phyloP scores from a whole-genome alignment of 2,113 vertebrate genomes.

The Bubo blakistoni region DNA sequence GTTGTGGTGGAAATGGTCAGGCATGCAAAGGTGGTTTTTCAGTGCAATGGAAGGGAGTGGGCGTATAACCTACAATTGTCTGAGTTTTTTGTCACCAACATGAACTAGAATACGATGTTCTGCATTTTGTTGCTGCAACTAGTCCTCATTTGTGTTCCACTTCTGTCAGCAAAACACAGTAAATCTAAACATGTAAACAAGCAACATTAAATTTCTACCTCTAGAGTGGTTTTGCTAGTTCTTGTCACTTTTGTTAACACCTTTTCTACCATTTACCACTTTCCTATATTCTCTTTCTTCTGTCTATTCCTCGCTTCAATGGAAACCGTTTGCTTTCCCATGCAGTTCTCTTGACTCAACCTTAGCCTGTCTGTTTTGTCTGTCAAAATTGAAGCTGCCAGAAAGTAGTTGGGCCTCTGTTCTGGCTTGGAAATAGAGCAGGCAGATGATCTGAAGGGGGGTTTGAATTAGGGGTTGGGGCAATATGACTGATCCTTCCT shows the following conservation, averaged over 20 bases:
- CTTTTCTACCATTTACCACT: not conserved
- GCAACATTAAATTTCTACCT: not conserved
- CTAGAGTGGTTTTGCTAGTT: not conserved
- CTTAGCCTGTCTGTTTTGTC: no score
- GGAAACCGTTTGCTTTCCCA: not conserved
- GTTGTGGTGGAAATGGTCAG: not conserved
- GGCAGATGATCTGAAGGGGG: not conserved
- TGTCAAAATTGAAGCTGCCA: not conserved
- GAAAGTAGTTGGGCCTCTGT: no score
- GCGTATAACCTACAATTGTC: not conserved
- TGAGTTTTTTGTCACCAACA: not conserved
- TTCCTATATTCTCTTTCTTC: not conserved
- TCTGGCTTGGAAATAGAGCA: not conserved
- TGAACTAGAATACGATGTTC: not conserved
- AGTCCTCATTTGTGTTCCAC: not conserved
- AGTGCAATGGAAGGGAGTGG: not conserved
- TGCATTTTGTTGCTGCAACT: not conserved
- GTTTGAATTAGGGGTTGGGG: not conserved
- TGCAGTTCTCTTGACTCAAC: not conserved
- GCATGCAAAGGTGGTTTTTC: not conserved
- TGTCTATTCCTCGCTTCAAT: not conserved
- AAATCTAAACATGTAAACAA: not conserved
- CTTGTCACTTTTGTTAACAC: not conserved
- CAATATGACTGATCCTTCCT: not conserved
- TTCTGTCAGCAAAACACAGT: not conserved